Conservation (phyloP, 2,113 vertebrate genomes). For the Hydropotes inermis region DNA sequence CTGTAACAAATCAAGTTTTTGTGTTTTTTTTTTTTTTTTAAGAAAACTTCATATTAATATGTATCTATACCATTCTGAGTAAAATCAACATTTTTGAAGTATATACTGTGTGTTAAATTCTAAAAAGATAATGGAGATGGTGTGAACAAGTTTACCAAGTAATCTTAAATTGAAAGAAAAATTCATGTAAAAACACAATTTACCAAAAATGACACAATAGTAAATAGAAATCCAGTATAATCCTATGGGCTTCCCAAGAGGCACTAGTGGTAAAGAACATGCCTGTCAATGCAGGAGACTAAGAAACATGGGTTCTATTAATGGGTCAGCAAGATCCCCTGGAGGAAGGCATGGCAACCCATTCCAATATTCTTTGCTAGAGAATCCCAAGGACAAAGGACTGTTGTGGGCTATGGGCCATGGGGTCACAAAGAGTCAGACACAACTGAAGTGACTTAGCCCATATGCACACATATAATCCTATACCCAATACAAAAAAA, state of each 20-base stretch:
- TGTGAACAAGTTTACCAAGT: background rate
- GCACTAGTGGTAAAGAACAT: background rate
- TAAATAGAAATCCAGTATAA: background rate
- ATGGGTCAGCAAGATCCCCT: background rate
- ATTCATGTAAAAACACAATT: background rate
- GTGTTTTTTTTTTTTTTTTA: fast-evolving
- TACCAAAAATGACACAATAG: background rate
- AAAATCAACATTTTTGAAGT: background rate
- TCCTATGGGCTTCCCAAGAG: background rate
- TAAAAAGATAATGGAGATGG: background rate
- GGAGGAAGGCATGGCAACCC: background rate
- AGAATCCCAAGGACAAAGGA: background rate
- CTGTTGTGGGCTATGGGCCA: background rate
- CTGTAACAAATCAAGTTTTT: background rate
- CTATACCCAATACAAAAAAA: background rate
- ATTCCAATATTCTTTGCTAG: background rate
- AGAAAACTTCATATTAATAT: background rate
- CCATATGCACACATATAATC: background rate
- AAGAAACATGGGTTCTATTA: background rate
- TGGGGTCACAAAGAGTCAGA: background rate
- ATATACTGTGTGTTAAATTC: background rate
- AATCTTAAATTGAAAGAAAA: background rate
- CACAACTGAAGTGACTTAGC: background rate
- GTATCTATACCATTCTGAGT: background rate
- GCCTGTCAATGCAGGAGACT: background rate